Base-by-base conservation (phyloP, 2,113 vertebrate species). In the Muntiacus muntjak region DNA sequence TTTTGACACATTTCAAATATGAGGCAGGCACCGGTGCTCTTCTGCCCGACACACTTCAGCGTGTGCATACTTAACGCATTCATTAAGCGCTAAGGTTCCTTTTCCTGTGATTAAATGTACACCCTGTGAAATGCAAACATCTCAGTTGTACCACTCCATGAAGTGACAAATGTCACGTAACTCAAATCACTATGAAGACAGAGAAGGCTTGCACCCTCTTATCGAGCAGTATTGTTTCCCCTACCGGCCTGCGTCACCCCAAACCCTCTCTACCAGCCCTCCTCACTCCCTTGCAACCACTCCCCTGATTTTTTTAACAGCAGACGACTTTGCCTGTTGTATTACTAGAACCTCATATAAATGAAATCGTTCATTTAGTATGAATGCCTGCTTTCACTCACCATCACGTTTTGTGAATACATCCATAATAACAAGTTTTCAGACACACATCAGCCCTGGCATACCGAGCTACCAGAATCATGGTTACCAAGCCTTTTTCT, bases 401-500 rank as follows among this genome's bases (percentile, higher is more conserved):
- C 10, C 9, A 5, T 4, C 17, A 1, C 1, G 12, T 10, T 7
- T 19, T 86, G 52, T 2, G 47, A 26, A 40, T 1, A 19, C 2
- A 25, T 3, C 10, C 36, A 0, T 1, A 16, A 33, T 6, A 26
- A 55, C 4, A 9, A 52, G 88, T 23, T 50, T 47, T 47, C 43
- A 30, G 12, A 57, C 45, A 12, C 17, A 8, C 87, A 10, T 6
- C 52, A 8, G 33, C 76, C 2, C 45, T 6, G 83, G 17, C n/a
- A 7, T 0, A 1, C 19, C 8, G 6, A 43, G 9, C 13, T 0
- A 19, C 43, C 7, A 23, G 21, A 30, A 3, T 28, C 33, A 1
- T 0, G 23, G 2, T 9, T 1, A n/a, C 14, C 0, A 10, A 16
- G 88, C 13, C 14, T 17, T 21, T 13, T 23, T 15, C 74, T 92